Evolutionary conservation across 2,113 vertebrate species (phyloP), one percentile per base, ranked within the genome.

Genomic region (Leucoraja erinaceus): DNA sequence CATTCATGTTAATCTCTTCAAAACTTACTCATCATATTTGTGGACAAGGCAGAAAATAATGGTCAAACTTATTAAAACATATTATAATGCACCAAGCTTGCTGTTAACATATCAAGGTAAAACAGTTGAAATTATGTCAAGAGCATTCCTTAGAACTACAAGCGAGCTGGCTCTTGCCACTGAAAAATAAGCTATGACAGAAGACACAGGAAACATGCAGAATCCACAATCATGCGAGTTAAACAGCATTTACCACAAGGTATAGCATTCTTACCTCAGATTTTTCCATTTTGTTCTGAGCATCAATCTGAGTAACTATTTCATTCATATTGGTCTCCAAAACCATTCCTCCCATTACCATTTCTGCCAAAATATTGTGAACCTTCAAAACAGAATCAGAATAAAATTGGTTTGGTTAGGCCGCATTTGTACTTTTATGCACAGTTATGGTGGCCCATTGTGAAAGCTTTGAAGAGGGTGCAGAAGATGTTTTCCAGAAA

Each of bases 341-440:
- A 94, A 99, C 99, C 99, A 99, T 99, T 94, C 98, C 99, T 22
- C 99, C 99, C 98, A 99, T 99, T 94, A 99, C 99, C 98, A 99
- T 99, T 97, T 99, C 99, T 0, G 98, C 98, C 95, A 99, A 96
- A 94, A 99, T 99, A 95, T 99, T 98, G 96, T 99, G 99, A 93
- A 99, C 99, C 98, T 99, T 90, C 12, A 91, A 72, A 20, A 68
- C 16, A n/a, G 59, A 31, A 1, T 59, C 5, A 31, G 20, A 61
- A 20, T 12, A 16, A n/a, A n/a, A 88, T 61, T 47, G 38, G 38
- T 47, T 47, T 47, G 38, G 38, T 47, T 47, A 47, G 38, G 38
- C 38, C 3, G 38, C 38, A 47, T 47, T 47, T 47, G 38, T 47
- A 47, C 38, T 47, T 47, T 47, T 47, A 47, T 47, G 38, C 38